These are phyloP conservation scores for Diorhabda elongata DNA, from an alignment of 1,140 invertebrate species.

Conservation along the genomic window DNA sequence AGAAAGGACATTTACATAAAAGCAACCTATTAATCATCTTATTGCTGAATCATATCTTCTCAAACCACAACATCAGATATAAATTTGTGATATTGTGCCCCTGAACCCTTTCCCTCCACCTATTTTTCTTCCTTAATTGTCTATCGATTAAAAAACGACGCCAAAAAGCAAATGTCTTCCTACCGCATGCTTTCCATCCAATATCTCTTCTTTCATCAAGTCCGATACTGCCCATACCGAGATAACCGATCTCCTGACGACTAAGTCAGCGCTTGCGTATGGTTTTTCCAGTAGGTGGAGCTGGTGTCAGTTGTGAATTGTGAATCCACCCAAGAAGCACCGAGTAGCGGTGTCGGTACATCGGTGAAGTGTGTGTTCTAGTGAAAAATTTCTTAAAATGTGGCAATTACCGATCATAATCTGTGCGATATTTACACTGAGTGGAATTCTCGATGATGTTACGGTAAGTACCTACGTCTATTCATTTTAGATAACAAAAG, in stretches of 20 bases:
- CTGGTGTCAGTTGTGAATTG: conserved; percentile 38
- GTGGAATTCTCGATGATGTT: conserved; percentile 35
- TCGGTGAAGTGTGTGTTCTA: conserved; percentile 28
- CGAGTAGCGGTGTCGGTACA: conserved; percentile 34
- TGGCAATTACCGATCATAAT: conserved; percentile 38
- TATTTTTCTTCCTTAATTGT: no score
- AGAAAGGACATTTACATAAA: no score
- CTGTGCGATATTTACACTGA: conserved; percentile 32
- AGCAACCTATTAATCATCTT: no score
- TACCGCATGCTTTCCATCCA: background rate
- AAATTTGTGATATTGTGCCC: no score
- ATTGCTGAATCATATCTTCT: no score
- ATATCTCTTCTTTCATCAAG: background rate
- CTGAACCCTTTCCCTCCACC: no score
- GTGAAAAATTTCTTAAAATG: conserved; percentile 38
- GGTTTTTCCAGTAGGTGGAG: conserved; percentile 41
- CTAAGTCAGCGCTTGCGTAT: conserved; percentile 36
- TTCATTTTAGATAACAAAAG: background rate
- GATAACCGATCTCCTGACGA: conserved; percentile 28
- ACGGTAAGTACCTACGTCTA: conserved; percentile 32
- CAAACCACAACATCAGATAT: no score
- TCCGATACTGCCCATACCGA: conserved; percentile 3
- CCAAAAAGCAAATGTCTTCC: background rate
- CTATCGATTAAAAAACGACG: background rate
- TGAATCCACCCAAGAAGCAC: conserved; percentile 39